Evolutionary conservation across 1,140 invertebrate genomes (phyloP).

Genomic region (Camponotus vicinus): DNA sequence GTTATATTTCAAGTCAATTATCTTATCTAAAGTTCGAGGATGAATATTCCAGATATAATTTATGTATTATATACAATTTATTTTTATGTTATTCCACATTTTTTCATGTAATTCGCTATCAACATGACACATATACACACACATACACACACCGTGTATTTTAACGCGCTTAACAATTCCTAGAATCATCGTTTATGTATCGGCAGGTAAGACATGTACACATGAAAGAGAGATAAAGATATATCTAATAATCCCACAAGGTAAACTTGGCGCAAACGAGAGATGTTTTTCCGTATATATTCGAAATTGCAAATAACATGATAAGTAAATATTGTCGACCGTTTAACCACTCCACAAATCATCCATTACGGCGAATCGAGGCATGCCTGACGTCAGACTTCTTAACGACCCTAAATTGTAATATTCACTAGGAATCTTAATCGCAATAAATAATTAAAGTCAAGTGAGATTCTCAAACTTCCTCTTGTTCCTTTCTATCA

Average conservation of each 20-base stretch:
- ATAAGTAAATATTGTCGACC: neutral
- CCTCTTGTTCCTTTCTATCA: neutral
- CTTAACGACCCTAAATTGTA: neutral
- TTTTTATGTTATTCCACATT: slow-evolving; percentile 12
- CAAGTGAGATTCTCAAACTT: neutral
- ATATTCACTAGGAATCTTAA: neutral
- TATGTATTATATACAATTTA: neutral
- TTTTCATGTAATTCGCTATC: neutral
- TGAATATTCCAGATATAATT: neutral
- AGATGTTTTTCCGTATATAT: neutral
- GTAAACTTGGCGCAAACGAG: neutral
- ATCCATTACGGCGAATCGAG: neutral
- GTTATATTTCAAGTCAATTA: neutral
- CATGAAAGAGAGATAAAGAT: neutral
- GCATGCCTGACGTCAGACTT: neutral
- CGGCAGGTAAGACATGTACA: too few species aligned
- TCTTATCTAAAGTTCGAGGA: too few species aligned
- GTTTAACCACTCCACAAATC: neutral
- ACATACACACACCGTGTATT: neutral
- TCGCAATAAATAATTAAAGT: slow-evolving; percentile 3
- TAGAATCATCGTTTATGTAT: neutral
- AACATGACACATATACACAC: neutral
- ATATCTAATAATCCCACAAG: neutral
- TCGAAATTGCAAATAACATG: neutral
- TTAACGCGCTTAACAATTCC: neutral